Base-by-base conservation (phyloP, 35 echinoderm and acorn worm genomes). In the Hemicentrotus pulcherrimus region DNA sequence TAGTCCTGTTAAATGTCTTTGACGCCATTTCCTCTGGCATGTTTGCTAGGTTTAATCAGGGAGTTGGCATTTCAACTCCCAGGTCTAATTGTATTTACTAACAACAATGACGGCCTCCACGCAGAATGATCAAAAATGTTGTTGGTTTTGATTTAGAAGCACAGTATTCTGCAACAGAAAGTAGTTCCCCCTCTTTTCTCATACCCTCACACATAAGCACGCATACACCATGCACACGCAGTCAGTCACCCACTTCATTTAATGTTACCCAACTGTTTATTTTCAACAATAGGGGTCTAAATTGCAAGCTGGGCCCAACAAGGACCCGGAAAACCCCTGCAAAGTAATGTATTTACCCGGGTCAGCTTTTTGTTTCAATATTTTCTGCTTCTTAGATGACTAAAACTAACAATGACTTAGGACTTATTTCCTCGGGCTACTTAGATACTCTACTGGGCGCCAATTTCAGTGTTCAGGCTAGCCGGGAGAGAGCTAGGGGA, bases 261-360 rank as follows among this genome's bases (percentile, higher is more conserved):
- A n/a, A 78, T 78, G 65, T 78, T 78, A 78, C 28, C 65, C 65
- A 78, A 78, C 65, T 78, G 65, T 78, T 78, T 78, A 78, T 78
- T 78, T 78, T 78, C 65, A 78, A n/a, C 65, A 78, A 78, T 78
- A 78, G 19, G 28, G 7, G 65, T 78, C 65, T 78, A 7, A 78
- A n/a, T 78, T 78, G 9, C 65, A 78, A 78, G 65, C 65, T 78
- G 65, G 28, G 0, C 24, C 65, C 65, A 28, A 28, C 65, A 78
- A 78, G 65, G 28, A 78, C 65, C 65, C 65, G 65, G 65, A 78
- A 78, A 78, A 78, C 65, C 65, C 65, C 65, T 78, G 65, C 65
- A 78, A 78, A 78, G 65, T 78, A 78, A 78, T n/a, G n/a, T 78
- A 78, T 78, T 78, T 78, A 28, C 65, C 65, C 6, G 65, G 65